Conservation (phyloP, 2,888 invertebrate species). For the Carterocephalus palaemon region DNA sequence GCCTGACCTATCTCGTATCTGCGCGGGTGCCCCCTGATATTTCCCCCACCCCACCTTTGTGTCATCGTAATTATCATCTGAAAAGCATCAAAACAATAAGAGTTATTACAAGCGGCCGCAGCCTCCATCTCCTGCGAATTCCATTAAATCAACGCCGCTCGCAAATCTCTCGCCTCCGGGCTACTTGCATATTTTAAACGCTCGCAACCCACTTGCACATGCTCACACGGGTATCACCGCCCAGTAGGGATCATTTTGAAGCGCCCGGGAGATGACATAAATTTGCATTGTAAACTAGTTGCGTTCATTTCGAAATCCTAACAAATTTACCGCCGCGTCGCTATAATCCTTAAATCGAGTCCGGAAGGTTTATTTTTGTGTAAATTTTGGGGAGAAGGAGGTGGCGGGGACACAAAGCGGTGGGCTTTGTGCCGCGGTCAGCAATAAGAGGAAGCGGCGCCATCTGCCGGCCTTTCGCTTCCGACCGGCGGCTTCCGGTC, state of each 20-base stretch:
- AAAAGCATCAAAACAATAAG: slow-evolving; percentile 3
- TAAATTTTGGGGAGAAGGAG: neutral
- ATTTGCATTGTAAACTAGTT: slow-evolving; percentile 61
- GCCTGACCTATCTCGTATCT: too few species aligned
- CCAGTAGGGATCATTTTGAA: slow-evolving; percentile 42
- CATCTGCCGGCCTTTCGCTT: slow-evolving; percentile 63
- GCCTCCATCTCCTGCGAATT: slow-evolving; percentile 39
- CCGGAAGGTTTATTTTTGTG: slow-evolving; percentile 36
- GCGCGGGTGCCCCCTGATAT: too few species aligned
- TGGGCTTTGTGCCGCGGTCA: slow-evolving; percentile 68
- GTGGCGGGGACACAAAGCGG: slow-evolving; percentile 47
- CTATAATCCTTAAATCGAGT: slow-evolving; percentile 25
- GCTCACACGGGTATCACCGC: slow-evolving; percentile 33
- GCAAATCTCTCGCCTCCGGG: slow-evolving; percentile 44
- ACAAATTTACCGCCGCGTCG: slow-evolving; percentile 35
- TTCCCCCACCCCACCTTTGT: too few species aligned
- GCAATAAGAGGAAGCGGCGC: slow-evolving; percentile 70
- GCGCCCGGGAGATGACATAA: slow-evolving; percentile 36
- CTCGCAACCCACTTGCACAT: too few species aligned
- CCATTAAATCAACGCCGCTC: slow-evolving; percentile 55
- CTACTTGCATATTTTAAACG: slow-evolving; percentile 57
- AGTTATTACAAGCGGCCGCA: slow-evolving; percentile 15
- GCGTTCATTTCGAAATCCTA: slow-evolving; percentile 57
- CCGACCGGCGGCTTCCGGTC: slow-evolving; percentile 59
- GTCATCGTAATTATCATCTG: too few species aligned